Evolutionary conservation across 2,888 invertebrate genomes (phyloP).

Genomic region (Pristionchus exspectatus): DNA sequence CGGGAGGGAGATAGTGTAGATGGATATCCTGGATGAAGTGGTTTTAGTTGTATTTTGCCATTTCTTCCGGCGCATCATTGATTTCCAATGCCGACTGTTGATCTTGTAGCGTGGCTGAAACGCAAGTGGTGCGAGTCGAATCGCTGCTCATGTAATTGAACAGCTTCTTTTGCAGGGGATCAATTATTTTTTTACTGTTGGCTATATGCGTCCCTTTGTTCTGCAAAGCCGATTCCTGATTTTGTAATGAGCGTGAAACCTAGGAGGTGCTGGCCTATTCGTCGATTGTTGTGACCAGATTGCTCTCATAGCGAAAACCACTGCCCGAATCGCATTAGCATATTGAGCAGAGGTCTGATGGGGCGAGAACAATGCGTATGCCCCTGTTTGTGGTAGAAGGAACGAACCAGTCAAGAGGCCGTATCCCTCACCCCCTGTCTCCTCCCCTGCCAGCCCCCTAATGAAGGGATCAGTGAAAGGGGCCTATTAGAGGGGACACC

Average conservation of each 20-base stretch:
- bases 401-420: background rate
- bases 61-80: no score
- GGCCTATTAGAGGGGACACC: constrained; percentile 9
- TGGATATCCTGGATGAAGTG: background rate
- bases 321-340: background rate
- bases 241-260: background rate
- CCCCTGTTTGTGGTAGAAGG: background rate
- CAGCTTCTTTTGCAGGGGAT: no score
- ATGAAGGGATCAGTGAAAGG: constrained; percentile 34
- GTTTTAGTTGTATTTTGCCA: background rate
- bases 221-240: no score
- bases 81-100: no score
- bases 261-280: background rate
- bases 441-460: background rate
- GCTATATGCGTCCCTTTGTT: no score
- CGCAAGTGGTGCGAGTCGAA: no score
- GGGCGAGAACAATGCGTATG: background rate
- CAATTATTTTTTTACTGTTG: no score
- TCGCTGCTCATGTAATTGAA: no score
- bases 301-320: background rate
- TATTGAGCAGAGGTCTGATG: background rate
- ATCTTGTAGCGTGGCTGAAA: no score
- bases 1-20: background rate
- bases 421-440: background rate
- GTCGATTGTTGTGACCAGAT: background rate